These are phyloP conservation scores for Drosophila austrosaltans DNA, from an alignment of 2,888 invertebrate species.

Conservation along the genomic window DNA sequence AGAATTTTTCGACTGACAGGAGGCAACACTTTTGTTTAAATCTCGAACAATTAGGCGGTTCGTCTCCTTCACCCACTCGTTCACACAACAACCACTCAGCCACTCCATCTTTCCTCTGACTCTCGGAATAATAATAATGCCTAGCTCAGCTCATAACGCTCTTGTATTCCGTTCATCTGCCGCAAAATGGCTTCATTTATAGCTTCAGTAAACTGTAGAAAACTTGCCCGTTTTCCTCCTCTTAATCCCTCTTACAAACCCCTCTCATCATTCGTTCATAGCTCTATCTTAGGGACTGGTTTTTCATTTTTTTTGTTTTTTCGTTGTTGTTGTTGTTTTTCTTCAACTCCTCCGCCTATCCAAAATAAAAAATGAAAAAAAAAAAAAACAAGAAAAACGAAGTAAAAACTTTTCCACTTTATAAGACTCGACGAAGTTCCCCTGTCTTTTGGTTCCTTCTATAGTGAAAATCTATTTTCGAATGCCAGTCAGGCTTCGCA, in stretches of 20 bases:
- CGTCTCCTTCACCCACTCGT: slow-evolving; percentile 2
- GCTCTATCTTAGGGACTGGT: slow-evolving; percentile 5
- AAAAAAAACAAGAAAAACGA: slow-evolving; percentile 27
- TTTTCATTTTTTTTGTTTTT: slow-evolving; percentile 5
- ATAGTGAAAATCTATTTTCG: slow-evolving; percentile 75
- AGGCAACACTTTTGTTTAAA: slow-evolving; percentile 52
- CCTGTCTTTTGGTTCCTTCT: slow-evolving; percentile 8
- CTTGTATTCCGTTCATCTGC: slow-evolving; percentile 16
- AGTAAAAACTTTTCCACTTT: slow-evolving; percentile 73
- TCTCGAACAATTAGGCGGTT: slow-evolving; percentile 57
- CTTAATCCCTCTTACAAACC: neutral
- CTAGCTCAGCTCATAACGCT: slow-evolving; percentile 35
- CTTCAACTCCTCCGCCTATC: neutral
- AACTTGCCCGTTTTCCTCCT: slow-evolving; percentile 18
- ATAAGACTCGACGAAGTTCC: slow-evolving; percentile 35
- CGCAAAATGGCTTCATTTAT: slow-evolving; percentile 67
- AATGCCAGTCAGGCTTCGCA: slow-evolving; percentile 61
- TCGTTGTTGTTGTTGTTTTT: slow-evolving; percentile 7
- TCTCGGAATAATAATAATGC: slow-evolving; percentile 51
- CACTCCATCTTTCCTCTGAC: neutral
- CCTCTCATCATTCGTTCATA: neutral
- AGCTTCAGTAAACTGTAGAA: slow-evolving; percentile 43
- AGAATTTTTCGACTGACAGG: slow-evolving; percentile 48
- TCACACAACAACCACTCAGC: neutral
- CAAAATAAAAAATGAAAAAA: neutral